phyloP scores from a whole-genome alignment of 2,888 invertebrate genomes.

The Drosophila eohydei region DNA sequence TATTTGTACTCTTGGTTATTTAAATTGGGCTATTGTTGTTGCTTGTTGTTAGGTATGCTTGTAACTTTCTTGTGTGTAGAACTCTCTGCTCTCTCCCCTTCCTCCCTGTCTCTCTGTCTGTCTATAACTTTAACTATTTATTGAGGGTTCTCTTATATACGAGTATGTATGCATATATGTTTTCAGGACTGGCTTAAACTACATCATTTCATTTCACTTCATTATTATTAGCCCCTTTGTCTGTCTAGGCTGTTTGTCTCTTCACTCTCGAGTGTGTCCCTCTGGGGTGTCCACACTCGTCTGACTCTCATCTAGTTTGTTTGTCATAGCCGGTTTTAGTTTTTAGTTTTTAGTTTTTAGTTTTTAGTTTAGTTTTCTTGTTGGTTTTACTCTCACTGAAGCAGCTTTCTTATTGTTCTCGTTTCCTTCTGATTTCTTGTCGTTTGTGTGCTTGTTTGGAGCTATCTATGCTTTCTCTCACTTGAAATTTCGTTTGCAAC shows the following conservation, averaged over 20 bases:
- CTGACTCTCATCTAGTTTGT: conserved; percentile 10
- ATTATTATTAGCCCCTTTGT: conserved; percentile 43
- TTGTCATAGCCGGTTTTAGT: conserved; percentile 51
- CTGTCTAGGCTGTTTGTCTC: conserved; percentile 57
- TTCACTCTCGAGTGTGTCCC: conserved; percentile 21
- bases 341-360: conserved; percentile 3
- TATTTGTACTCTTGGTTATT: conserved; percentile 85
- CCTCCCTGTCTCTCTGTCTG: conserved; percentile 22
- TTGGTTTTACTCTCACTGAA: conserved; percentile 56
- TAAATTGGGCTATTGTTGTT: conserved; percentile 84
- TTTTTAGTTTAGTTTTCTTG: conserved; percentile 16
- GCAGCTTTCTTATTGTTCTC: conserved; percentile 52
- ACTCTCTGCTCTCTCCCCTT: conserved; percentile 31
- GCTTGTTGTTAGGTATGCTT: conserved; percentile 72
- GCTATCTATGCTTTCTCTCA: conserved; percentile 17
- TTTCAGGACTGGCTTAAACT: conserved; percentile 47
- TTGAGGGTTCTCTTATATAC: conserved; percentile 36
- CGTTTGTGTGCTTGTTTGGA: conserved; percentile 18
- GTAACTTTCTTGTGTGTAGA: conserved; percentile 63
- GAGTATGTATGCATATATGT: conserved; percentile 12
- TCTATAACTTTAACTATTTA: conserved; percentile 52
- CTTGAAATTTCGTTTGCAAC: conserved; percentile 68
- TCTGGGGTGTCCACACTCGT: neutral
- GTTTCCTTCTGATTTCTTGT: conserved; percentile 14
- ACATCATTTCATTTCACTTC: conserved; percentile 15